These are phyloP conservation scores for Brachypalpus laphriformis DNA, from an alignment of 2,888 invertebrate genomes.

Conservation along the genomic window DNA sequence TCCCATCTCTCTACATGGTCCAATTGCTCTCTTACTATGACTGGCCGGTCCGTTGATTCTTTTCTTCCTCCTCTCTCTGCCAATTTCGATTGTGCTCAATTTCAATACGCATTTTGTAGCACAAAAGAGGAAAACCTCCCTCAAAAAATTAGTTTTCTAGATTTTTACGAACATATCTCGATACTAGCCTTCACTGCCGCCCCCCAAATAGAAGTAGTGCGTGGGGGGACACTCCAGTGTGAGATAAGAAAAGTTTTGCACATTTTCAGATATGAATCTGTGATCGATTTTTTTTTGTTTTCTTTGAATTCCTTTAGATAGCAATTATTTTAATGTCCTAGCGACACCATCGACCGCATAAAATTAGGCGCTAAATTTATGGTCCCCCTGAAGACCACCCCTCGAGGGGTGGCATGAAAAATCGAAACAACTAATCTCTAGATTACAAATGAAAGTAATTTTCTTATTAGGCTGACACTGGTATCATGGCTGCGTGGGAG, in stretches of 20 bases:
- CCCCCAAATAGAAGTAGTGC: not conserved
- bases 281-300: constrained; percentile 56
- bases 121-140: constrained; percentile 3
- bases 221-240: not conserved
- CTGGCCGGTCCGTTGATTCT: constrained; percentile 63
- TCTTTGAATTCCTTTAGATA: constrained; percentile 4
- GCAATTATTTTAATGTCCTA: constrained; percentile 67
- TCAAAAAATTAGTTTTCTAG: constrained; percentile 45
- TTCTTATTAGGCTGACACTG: constrained; percentile 45
- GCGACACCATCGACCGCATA: constrained; percentile 66
- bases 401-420: constrained; percentile 29
- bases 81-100: constrained; percentile 60
- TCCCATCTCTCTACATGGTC: constrained; percentile 51
- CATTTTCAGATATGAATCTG: constrained; percentile 25
- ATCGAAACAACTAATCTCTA: constrained; percentile 72
- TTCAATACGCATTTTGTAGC: constrained; percentile 53
- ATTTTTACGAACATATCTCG: constrained; percentile 57
- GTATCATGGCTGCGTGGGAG: not conserved
- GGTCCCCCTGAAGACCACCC: constrained; percentile 3
- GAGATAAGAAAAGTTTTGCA: constrained; percentile 47
- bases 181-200: not conserved
- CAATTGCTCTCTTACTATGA: constrained; percentile 29
- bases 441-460: constrained; percentile 71
- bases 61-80: constrained; percentile 14
- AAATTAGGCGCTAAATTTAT: constrained; percentile 70